Conservation (phyloP, 2,888 invertebrate genomes). For the Epirrhoe alternata region DNA sequence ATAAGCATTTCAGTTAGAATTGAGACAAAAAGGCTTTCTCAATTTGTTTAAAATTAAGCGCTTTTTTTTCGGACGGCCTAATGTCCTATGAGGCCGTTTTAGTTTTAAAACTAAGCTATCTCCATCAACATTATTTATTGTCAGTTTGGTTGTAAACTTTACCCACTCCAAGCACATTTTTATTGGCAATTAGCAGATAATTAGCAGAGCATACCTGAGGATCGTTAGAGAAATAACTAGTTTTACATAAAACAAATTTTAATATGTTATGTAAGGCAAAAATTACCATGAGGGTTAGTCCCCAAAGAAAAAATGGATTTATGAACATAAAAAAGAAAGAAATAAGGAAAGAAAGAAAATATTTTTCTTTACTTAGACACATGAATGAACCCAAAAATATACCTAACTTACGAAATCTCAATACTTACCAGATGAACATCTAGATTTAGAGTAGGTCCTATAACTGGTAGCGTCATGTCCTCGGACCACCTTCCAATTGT, state of each 20-base stretch:
- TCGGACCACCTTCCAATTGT: too few species aligned
- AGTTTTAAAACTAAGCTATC: conserved; percentile 21
- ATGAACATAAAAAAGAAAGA: not conserved
- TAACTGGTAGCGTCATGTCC: too few species aligned
- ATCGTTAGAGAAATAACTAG: conserved; percentile 12
- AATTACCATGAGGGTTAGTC: not conserved
- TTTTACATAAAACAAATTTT: conserved; percentile 16
- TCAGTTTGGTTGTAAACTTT: conserved; percentile 16
- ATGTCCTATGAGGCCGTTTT: too few species aligned
- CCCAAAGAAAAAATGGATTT: not conserved
- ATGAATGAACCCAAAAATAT: too few species aligned
- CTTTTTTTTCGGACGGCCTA: too few species aligned
- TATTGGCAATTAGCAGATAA: conserved; percentile 22
- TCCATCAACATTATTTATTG: conserved; percentile 14
- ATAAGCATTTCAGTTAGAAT: too few species aligned
- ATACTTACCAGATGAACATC: too few species aligned
- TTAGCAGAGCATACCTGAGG: conserved; percentile 15
- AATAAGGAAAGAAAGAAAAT: too few species aligned
- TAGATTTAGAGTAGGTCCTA: too few species aligned
- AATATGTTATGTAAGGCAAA: not conserved
- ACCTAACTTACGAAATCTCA: too few species aligned
- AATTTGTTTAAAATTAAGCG: not conserved
- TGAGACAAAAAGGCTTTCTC: not conserved
- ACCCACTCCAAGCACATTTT: not conserved
- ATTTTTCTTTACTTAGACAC: too few species aligned